phyloP scores from a whole-genome alignment of 23 tunicate genomes.

The Ciona savignyi region DNA sequence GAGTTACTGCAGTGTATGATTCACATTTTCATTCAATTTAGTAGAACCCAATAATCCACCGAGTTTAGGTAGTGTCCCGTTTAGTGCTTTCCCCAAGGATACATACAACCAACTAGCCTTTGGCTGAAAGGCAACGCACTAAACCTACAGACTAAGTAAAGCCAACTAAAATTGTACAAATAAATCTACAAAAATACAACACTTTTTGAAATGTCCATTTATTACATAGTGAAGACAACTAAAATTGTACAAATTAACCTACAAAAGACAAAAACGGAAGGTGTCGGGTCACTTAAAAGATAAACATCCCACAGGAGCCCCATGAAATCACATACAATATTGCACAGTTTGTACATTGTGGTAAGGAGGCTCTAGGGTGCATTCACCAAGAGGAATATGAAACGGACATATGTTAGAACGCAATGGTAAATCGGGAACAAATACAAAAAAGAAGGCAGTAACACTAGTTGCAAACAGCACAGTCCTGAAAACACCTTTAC shows the following conservation, averaged over 20 bases:
- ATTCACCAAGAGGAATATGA: not conserved
- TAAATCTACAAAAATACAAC: too few species aligned
- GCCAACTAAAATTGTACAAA: too few species aligned
- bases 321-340: not conserved
- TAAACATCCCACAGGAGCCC: too few species aligned
- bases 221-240: not conserved
- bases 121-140: too few species aligned
- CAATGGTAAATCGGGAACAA: not conserved
- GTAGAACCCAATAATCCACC: too few species aligned
- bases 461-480: not conserved
- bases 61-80: too few species aligned
- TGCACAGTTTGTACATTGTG: not conserved
- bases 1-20: too few species aligned
- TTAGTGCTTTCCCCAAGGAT: too few species aligned
- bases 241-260: not conserved
- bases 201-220: not conserved
- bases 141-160: too few species aligned
- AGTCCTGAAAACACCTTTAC: not conserved
- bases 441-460: not conserved
- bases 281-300: too few species aligned
- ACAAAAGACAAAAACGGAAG: not conserved
- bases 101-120: too few species aligned
- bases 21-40: too few species aligned
- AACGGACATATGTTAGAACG: not conserved
- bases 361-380: not conserved